Base-by-base conservation (phyloP, 1,140 invertebrate genomes). In the Drosophila sucinea region DNA sequence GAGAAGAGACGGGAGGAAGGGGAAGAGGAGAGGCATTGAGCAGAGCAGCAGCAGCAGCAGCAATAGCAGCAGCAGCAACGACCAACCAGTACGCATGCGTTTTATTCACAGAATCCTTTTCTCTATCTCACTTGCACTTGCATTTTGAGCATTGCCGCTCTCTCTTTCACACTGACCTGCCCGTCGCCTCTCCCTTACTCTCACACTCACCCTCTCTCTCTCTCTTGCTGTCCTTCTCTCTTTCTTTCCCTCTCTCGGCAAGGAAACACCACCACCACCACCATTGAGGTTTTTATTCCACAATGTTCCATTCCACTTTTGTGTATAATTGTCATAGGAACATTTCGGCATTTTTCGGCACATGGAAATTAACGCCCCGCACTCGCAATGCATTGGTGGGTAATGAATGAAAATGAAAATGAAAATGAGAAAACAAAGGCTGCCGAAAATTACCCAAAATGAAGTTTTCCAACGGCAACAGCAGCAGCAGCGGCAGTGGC, bases 391-490 rank as follows among this genome's bases (percentile, higher is more conserved):
- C 44, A 51, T 51, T 51, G 64, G 66, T 44, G 54, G 40, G 73
- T 84, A 89, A 87, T 87, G 83, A 89, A 89, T 80, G 84, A 75
- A 83, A 89, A 84, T 84, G 85, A 90, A 87, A 89, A 89, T 84
- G 80, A 90, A 77, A 38, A 38, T 38, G 35, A 38, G 35, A 38
- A 89, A 89, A 89, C 84, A 89, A 89, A 89, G 85, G 62, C 75
- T 63, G 57, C 67, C 73, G 63, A 77, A 84, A 87, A 87, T 81
- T 89, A 89, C 79, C 81, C 77, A 89, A 89, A 89, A 89, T 89
- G 80, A 87, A 89, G 84, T 89, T 87, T 87, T 72, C 77, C 73
- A 70, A 63, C 74, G 67, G 66, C 44, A 32, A 30, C 8, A 35
- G 57, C 55, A 41, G 66, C 70, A 55, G 47, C 47, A 40, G 64